A percentile compares a stretch with the other conserved stretches of the same genome.
These are phyloP conservation scores for Notarius quadriscutis DNA, from an alignment of 2,113 vertebrate species.

Conservation along the genomic window DNA sequence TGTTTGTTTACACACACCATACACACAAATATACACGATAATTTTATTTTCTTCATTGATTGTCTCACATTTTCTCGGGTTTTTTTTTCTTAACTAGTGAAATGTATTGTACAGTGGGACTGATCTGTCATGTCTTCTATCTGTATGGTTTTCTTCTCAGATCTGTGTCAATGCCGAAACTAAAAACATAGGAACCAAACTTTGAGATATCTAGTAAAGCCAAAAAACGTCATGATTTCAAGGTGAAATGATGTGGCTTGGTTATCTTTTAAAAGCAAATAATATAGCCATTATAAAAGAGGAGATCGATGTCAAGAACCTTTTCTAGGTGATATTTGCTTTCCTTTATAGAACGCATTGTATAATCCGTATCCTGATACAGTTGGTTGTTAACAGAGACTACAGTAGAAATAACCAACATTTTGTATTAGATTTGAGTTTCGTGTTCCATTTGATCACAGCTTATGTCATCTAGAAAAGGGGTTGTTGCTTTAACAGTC, in stretches of 20 bases:
- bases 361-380: conserved; percentile 54
- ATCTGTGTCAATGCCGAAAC: conserved; percentile 91
- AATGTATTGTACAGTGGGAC: conserved; percentile 88
- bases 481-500: conserved; percentile 80
- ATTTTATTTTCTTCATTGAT: conserved; percentile 68
- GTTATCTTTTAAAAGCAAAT: conserved; percentile 94
- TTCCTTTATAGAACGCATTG: conserved; percentile 61
- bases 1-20: conserved; percentile 44
- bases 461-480: conserved; percentile 75
- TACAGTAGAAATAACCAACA: conserved; percentile 51
- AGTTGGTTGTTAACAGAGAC: conserved; percentile 41
- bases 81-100: conserved; percentile 83
- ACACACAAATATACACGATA: conserved; percentile 1
- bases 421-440: conserved; percentile 58
- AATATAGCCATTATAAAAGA: conserved; percentile 96
- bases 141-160: conserved; percentile 70
- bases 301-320: conserved; percentile 76
- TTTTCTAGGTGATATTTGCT: conserved; percentile 76
- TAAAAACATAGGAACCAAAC: conserved; percentile 98
- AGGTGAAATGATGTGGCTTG: conserved; percentile 96
- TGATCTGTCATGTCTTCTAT: conserved; percentile 81
- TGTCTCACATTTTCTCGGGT: conserved; percentile 66
- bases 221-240: conserved; percentile 97
- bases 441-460: conserved; percentile 51
- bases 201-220: conserved; percentile 98